Percentiles rank a stretch among this genome's conserved stretches.
phyloP scores from a whole-genome alignment of 1,140 invertebrate species.

The Drosophila lacteicornis region DNA sequence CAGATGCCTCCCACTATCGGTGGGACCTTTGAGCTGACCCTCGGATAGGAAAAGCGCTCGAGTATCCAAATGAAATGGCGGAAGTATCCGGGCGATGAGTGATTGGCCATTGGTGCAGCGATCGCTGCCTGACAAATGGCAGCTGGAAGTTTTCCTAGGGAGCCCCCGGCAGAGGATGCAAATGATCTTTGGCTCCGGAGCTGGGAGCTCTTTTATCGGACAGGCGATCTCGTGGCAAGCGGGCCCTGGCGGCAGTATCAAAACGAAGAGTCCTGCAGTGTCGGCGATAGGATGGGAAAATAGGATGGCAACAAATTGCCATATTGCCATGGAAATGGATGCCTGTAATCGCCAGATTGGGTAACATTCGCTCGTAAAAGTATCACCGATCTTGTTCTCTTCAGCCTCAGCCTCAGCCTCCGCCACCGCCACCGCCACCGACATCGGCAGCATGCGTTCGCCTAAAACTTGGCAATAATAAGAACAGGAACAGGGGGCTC shows the following conservation, averaged over 20 bases:
- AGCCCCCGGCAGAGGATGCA: slow-evolving; percentile 23
- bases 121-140: slow-evolving; percentile 45
- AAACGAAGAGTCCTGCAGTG: slow-evolving; percentile 75
- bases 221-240: slow-evolving; percentile 44
- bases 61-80: not conserved
- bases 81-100: slow-evolving; percentile 51
- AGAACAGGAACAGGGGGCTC: slow-evolving; percentile 17
- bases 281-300: slow-evolving; percentile 66
- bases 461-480: slow-evolving; percentile 30
- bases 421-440: slow-evolving; percentile 1
- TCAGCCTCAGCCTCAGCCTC: not conserved
- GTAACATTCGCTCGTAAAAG: slow-evolving; percentile 70
- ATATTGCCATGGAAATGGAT: slow-evolving; percentile 51
- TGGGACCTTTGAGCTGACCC: no score
- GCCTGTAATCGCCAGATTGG: slow-evolving; percentile 72
- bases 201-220: slow-evolving; percentile 48
- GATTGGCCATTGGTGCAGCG: slow-evolving; percentile 50
- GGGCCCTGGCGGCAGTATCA: slow-evolving; percentile 61
- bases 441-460: slow-evolving; percentile 38
- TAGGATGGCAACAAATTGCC: slow-evolving; percentile 75
- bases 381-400: slow-evolving; percentile 59
- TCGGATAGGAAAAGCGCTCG: no score
- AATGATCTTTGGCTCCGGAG: slow-evolving; percentile 14
- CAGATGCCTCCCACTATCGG: no score
- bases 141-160: slow-evolving; percentile 29